phyloP scores from a whole-genome alignment of 2,113 vertebrate genomes.

The Canis aureus region DNA sequence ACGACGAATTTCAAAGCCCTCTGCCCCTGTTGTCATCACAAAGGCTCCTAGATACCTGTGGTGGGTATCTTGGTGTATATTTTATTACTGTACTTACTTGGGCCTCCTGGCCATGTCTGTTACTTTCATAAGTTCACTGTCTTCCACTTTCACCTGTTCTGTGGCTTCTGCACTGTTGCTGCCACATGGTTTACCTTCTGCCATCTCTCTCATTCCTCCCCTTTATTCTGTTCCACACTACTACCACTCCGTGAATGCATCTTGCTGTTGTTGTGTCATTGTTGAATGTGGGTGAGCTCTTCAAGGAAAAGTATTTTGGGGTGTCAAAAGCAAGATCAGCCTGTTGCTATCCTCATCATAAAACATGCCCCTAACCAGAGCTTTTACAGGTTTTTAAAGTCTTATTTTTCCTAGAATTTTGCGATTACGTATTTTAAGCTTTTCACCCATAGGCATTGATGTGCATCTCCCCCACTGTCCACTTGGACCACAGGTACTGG shows the following conservation, averaged over 20 bases:
- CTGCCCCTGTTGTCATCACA: neutral
- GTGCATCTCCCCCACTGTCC: neutral
- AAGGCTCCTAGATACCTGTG: neutral
- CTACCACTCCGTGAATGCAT: neutral
- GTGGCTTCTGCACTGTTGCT: neutral
- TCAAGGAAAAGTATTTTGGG: neutral
- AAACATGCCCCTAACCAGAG: neutral
- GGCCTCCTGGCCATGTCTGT: neutral
- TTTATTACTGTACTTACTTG: neutral
- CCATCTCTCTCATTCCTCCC: neutral
- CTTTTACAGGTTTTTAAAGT: neutral
- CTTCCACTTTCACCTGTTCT: neutral
- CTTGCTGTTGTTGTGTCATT: neutral
- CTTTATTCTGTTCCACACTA: neutral
- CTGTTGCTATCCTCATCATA: neutral
- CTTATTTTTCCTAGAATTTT: neutral
- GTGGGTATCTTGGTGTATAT: neutral
- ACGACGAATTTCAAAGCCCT: neutral
- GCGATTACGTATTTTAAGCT: slow-evolving; percentile 12
- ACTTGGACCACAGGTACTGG: neutral
- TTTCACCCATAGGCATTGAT: neutral
- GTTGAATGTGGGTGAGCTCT: neutral
- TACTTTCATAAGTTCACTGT: neutral
- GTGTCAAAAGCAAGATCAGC: neutral
- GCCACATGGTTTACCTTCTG: neutral